A percentile compares a stretch with the other conserved stretches of the same genome.
Evolutionary conservation across 2,797 vertebrate species (phyloP).

Genomic region (Bucorvus abyssinicus): DNA sequence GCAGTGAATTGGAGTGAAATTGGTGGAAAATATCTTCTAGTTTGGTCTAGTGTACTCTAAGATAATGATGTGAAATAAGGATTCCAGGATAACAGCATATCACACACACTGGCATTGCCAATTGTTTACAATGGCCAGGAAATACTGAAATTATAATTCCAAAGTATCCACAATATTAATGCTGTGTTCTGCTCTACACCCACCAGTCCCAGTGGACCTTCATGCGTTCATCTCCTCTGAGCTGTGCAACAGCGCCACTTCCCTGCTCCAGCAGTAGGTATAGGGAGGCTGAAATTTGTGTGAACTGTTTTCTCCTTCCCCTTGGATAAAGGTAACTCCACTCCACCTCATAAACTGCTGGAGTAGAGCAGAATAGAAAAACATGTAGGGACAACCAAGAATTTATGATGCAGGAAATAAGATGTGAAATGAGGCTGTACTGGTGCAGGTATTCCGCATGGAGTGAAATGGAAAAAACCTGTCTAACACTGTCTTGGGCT

Average conservation of each 20-base stretch:
- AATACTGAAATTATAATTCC: not conserved
- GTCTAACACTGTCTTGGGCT: not conserved
- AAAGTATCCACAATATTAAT: not conserved
- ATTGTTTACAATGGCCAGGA: not conserved
- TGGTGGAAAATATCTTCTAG: not conserved
- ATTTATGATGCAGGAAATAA: not conserved
- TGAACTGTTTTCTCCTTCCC: not conserved
- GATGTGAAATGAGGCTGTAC: accelerated
- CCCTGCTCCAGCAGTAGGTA: not conserved
- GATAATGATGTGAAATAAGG: not conserved
- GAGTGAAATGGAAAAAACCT: not conserved
- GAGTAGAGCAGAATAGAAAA: not conserved
- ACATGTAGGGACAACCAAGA: not conserved
- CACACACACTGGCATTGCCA: not conserved
- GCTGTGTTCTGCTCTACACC: not conserved
- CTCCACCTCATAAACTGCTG: not conserved
- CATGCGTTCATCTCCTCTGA: not conserved
- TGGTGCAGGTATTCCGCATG: not conserved
- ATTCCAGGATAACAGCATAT: not conserved
- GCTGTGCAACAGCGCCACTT: not conserved
- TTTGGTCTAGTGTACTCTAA: not conserved
- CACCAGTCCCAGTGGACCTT: not conserved
- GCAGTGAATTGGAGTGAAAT: not conserved
- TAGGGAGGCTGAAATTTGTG: not conserved
- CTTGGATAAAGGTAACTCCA: not conserved